Conservation (phyloP, 2,797 vertebrate species). For the Chiloscyllium punctatum region DNA sequence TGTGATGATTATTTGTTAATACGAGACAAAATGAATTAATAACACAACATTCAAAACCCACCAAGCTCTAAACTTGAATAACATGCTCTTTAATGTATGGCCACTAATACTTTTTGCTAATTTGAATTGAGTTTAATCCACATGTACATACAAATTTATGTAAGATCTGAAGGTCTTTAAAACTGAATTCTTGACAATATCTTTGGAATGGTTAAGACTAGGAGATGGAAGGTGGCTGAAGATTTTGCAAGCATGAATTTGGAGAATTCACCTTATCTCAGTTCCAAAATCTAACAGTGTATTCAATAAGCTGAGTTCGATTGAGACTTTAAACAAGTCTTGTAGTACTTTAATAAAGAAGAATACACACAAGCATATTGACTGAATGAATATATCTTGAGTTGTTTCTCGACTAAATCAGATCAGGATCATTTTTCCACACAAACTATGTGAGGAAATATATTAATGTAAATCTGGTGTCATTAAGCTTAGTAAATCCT, state of each 20-base stretch:
- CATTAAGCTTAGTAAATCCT: background rate
- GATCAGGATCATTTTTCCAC: background rate
- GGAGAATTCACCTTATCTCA: background rate
- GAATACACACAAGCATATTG: background rate
- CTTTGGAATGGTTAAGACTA: background rate
- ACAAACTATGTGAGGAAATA: background rate
- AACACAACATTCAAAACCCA: background rate
- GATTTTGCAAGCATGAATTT: background rate
- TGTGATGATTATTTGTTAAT: background rate
- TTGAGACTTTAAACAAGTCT: background rate
- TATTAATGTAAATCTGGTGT: background rate
- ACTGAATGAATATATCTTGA: background rate
- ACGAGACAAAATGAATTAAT: background rate
- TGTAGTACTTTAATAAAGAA: background rate
- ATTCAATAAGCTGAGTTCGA: background rate
- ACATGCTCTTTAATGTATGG: background rate
- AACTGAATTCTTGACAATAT: background rate
- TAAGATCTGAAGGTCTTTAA: no score
- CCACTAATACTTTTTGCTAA: background rate
- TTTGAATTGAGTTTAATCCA: background rate
- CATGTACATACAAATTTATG: background rate
- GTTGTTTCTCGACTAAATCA: background rate
- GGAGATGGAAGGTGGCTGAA: background rate
- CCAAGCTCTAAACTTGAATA: background rate
- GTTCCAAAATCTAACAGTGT: background rate